Evolutionary conservation across 1,140 invertebrate species (phyloP).

Genomic region (Lordiphosa mommai): DNA sequence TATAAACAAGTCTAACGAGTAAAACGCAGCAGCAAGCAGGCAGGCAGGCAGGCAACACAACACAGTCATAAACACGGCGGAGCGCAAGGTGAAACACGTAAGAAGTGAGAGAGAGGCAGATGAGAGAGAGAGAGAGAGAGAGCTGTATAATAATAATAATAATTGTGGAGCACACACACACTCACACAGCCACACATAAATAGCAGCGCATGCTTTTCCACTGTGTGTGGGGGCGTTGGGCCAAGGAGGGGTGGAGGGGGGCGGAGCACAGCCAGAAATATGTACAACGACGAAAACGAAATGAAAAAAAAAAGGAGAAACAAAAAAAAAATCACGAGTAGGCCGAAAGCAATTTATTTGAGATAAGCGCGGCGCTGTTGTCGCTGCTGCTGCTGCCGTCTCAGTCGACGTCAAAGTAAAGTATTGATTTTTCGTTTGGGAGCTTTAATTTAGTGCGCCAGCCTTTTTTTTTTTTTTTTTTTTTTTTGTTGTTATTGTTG

Average conservation of each 20-base stretch:
- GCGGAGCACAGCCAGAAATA: slow-evolving; percentile 29
- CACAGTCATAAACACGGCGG: slow-evolving; percentile 22
- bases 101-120: slow-evolving; percentile 12
- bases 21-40: slow-evolving; percentile 59
- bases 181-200: slow-evolving; percentile 23
- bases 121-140: slow-evolving; percentile 11
- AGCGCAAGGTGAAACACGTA: slow-evolving; percentile 70
- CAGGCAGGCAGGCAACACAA: slow-evolving; percentile 18
- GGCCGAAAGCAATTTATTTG: slow-evolving; percentile 77
- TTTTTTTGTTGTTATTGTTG: slow-evolving; percentile 3
- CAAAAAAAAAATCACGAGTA: slow-evolving; percentile 67
- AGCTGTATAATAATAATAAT: slow-evolving; percentile 65
- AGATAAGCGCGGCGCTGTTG: slow-evolving; percentile 48
- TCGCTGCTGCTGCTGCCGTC: slow-evolving; percentile 17
- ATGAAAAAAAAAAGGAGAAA: slow-evolving; percentile 18
- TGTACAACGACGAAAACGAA: slow-evolving; percentile 48
- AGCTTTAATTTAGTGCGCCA: slow-evolving; percentile 71
- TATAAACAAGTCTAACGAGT: slow-evolving; percentile 66
- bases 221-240: slow-evolving; percentile 26
- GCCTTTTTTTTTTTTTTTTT: slow-evolving; percentile 19
- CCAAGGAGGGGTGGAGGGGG: neutral
- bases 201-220: slow-evolving; percentile 42
- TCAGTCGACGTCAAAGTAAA: slow-evolving; percentile 43
- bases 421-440: slow-evolving; percentile 70
- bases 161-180: slow-evolving; percentile 60